A percentile compares a stretch with the other conserved stretches of the same genome.
phyloP scores from a whole-genome alignment of 1,140 invertebrate species.

The Drosophila sturtevanti region DNA sequence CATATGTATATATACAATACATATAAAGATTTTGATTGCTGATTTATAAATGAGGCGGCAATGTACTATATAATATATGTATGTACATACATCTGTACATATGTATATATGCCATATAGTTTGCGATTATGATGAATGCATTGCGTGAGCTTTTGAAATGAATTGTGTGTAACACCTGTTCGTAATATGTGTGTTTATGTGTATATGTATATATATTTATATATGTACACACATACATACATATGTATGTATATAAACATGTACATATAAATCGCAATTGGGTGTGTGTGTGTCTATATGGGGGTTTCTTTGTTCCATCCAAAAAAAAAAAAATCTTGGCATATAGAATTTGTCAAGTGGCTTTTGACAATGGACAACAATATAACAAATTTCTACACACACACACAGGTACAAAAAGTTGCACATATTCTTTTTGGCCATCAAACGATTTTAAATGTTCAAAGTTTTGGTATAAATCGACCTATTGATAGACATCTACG shows the following conservation, averaged over 20 bases:
- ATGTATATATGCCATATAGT: not conserved
- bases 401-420: constrained; percentile 12
- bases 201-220: not conserved
- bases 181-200: not conserved
- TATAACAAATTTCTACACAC: constrained; percentile 62
- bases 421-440: constrained; percentile 12
- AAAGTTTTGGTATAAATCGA: no score
- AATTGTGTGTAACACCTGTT: constrained; percentile 61
- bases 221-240: not conserved
- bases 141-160: constrained; percentile 42
- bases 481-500: no score
- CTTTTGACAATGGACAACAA: constrained; percentile 69
- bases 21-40: no score
- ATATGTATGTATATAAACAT: not conserved
- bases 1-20: not conserved
- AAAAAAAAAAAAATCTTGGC: constrained; percentile 33
- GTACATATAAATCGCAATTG: not conserved
- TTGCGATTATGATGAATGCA: not conserved
- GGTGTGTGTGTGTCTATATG: constrained; percentile 22
- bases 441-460: not conserved
- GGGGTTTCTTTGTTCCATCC: constrained; percentile 51
- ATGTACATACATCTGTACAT: not conserved
- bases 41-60: no score
- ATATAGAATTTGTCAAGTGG: constrained; percentile 69
- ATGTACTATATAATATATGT: not conserved